Conservation (phyloP, 2,888 invertebrate species). For the Aphelenchoides bicaudatus region DNA sequence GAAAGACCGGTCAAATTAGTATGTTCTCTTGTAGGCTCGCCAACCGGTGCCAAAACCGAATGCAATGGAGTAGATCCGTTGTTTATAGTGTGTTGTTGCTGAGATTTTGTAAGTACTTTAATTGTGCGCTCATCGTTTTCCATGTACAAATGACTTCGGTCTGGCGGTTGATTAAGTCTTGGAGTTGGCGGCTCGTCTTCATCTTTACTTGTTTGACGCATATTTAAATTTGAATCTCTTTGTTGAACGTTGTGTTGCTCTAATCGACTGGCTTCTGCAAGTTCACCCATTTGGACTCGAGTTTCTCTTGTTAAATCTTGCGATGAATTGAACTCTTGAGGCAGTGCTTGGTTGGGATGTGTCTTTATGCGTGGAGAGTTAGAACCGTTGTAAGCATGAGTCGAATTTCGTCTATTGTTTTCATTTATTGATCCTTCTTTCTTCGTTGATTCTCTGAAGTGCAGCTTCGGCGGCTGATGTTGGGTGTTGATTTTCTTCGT, state of each 20-base stretch:
- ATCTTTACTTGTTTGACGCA: neutral
- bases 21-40: constrained; percentile 16
- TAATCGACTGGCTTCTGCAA: neutral
- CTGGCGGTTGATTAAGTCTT: neutral
- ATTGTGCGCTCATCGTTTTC: constrained; percentile 2
- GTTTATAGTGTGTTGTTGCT: neutral
- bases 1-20: constrained; percentile 10
- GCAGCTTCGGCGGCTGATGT: constrained; percentile 7
- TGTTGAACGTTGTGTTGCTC: neutral
- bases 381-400: neutral
- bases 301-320: no score
- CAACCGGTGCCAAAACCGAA: constrained; percentile 14
- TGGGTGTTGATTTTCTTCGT: neutral
- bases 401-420: neutral
- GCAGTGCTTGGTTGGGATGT: constrained; percentile 21
- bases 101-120: constrained; percentile 1
- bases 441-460: constrained; percentile 13
- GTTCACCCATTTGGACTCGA: neutral
- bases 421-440: neutral
- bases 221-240: neutral
- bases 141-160: constrained; percentile 19
- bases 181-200: neutral
- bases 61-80: neutral
- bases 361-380: constrained; percentile 26
- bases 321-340: neutral